Base-by-base conservation (phyloP, 2,888 invertebrate genomes). In the Psococerastis gibbosa region DNA sequence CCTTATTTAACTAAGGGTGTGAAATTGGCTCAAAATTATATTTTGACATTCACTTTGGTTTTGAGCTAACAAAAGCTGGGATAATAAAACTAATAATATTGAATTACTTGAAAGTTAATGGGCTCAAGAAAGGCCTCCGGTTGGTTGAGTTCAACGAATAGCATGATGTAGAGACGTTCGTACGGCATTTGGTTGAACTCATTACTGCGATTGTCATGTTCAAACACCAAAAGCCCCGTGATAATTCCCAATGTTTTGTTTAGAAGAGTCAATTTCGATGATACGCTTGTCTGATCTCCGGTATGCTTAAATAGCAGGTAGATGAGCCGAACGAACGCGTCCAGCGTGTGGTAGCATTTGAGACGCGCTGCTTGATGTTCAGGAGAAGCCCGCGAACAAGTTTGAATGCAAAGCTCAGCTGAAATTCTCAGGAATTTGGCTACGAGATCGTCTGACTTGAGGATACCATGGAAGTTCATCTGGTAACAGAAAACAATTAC, bases 141-240 rank as follows among this genome's bases (percentile, higher is more conserved):
- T 50, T 84, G 80, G 59, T 91, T 95, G 57, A 99, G 71, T 58
- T 98, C 98, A 48, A 95, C 73, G 64, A 97, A 97, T 35, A 98
- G 71, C 74, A 94, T 91, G 48, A 97, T 82, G 55, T 98, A 80
- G 49, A 98, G 81, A 42, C 98, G 75, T 60, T 98, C 95, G 63
- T 97, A 99, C 1, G 98, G 95, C 55, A 98, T 67, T 63, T 97
- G 95, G 57, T 97, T 94, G 66, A 98, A 98, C 49, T 85, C 87
- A 0, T 27, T 27, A 27, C 8, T 27, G 11, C 27, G 78, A 50
- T 84, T 76, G 51, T 98, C 97, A 54, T 97, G 97, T 60, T 99
- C 98, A 63, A 92, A 91, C 44, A 95, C 67, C 47, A 98, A 66
- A 45, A 95, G 92, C 2, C 94, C 94, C 4, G 94, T 85, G 3